Conservation (phyloP, 2,797 vertebrate genomes). For the Anolis apletophallus region DNA sequence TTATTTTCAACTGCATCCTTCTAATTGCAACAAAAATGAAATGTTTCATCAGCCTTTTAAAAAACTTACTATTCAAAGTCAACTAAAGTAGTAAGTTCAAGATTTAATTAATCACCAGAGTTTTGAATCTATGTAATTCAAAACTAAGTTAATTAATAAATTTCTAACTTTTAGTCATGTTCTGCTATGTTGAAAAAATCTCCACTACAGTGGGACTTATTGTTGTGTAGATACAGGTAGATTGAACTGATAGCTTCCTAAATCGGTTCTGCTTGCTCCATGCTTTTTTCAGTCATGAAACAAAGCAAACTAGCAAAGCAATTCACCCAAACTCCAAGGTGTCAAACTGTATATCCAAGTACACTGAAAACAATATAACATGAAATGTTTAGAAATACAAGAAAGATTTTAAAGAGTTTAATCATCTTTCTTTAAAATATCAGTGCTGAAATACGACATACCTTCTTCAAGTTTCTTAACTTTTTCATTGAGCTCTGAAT, state of each 20-base stretch:
- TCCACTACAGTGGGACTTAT: too few relatives aligned
- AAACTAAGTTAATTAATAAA: too few relatives aligned
- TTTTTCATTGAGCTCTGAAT: constrained; percentile 88
- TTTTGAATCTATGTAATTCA: too few relatives aligned
- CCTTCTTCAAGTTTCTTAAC: constrained; percentile 85
- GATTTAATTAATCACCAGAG: too few relatives aligned
- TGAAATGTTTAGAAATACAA: background rate
- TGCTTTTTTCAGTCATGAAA: background rate
- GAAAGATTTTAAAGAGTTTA: background rate
- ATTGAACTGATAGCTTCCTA: background rate
- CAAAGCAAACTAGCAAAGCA: background rate
- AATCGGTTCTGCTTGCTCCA: background rate
- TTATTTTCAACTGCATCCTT: too few relatives aligned
- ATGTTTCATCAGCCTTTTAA: too few relatives aligned
- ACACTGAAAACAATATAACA: background rate
- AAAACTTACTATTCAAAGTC: too few relatives aligned
- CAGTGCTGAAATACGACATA: constrained; percentile 66
- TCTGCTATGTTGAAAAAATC: too few relatives aligned
- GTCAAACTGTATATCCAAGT: background rate
- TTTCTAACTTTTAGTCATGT: too few relatives aligned
- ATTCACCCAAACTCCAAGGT: background rate
- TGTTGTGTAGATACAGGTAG: too few relatives aligned
- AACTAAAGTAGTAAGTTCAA: too few relatives aligned
- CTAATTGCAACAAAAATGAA: too few relatives aligned
- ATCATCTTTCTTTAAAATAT: background rate